Percentiles rank a stretch among this genome's conserved stretches.
phyloP scores from a whole-genome alignment of 2,113 vertebrate genomes.

The Bagarius yarrelli region DNA sequence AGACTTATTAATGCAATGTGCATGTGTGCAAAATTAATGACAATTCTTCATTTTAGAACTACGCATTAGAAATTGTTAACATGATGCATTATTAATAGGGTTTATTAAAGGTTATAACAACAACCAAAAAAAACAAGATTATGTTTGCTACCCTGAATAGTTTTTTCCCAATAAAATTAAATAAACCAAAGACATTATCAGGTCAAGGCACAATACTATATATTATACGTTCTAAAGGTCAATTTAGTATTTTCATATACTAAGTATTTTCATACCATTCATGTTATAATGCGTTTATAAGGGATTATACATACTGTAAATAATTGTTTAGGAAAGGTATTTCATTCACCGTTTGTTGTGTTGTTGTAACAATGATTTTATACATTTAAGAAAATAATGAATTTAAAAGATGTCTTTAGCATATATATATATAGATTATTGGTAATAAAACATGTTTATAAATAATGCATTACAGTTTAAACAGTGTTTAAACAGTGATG shows the following conservation, averaged over 20 bases:
- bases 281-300: background rate
- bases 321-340: background rate
- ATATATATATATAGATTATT: too few species aligned
- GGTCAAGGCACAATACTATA: background rate
- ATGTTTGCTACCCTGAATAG: too few species aligned
- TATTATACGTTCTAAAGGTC: background rate
- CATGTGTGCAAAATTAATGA: background rate
- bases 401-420: too few species aligned
- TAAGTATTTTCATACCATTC: too few species aligned
- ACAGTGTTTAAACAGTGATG: too few species aligned
- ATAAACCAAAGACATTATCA: background rate
- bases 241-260: too few species aligned
- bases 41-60: background rate
- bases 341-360: fast-evolving
- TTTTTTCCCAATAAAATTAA: background rate
- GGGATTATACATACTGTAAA: background rate
- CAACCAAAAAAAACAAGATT: background rate
- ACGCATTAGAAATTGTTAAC: background rate
- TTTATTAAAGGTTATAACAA: slow-evolving; percentile 4
- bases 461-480: background rate
- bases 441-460: too few species aligned
- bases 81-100: background rate
- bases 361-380: background rate
- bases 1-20: background rate
- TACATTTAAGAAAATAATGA: background rate